A percentile compares a stretch with the other conserved stretches of the same genome.
phyloP scores from a whole-genome alignment of 2,888 invertebrate species.

The Drosophila bunnanda region DNA sequence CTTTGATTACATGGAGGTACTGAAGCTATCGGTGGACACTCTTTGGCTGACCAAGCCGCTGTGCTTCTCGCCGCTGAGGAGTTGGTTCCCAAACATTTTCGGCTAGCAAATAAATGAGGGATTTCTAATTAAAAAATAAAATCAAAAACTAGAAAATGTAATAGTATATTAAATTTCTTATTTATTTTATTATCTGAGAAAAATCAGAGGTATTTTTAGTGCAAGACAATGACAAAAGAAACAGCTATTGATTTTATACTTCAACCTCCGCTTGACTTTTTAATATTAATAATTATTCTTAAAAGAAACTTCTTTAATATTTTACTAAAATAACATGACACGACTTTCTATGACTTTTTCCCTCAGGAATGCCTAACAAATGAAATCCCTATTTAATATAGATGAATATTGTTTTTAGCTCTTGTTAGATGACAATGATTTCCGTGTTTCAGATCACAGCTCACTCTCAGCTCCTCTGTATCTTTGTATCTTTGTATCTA shows the following conservation, averaged over 20 bases:
- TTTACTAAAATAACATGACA: no score
- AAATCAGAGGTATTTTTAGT: no score
- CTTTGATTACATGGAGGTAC: constrained; percentile 79
- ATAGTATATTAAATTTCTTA: neutral
- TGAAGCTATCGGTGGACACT: constrained; percentile 79
- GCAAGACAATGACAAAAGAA: neutral
- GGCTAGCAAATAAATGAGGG: constrained; percentile 55
- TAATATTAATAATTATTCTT: neutral
- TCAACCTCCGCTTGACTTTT: neutral
- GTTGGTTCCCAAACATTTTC: constrained; percentile 79
- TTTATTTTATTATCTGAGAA: neutral
- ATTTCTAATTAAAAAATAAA: constrained; percentile 2
- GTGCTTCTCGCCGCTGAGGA: constrained; percentile 78
- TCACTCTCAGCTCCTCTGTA: neutral
- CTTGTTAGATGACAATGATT: constrained; percentile 32
- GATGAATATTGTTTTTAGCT: constrained; percentile 9
- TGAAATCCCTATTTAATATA: constrained; percentile 6
- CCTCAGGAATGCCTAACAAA: neutral
- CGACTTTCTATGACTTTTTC: neutral
- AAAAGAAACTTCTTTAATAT: neutral
- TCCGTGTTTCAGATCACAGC: constrained; percentile 11
- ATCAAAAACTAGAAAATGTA: constrained; percentile 6
- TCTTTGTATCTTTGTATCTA: constrained; percentile 14
- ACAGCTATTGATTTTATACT: neutral
- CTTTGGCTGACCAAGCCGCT: constrained; percentile 81